A percentile compares a stretch with the other conserved stretches of the same genome.
Evolutionary conservation across 2,113 vertebrate species (phyloP).

Genomic region (Oryzias melastigma): DNA sequence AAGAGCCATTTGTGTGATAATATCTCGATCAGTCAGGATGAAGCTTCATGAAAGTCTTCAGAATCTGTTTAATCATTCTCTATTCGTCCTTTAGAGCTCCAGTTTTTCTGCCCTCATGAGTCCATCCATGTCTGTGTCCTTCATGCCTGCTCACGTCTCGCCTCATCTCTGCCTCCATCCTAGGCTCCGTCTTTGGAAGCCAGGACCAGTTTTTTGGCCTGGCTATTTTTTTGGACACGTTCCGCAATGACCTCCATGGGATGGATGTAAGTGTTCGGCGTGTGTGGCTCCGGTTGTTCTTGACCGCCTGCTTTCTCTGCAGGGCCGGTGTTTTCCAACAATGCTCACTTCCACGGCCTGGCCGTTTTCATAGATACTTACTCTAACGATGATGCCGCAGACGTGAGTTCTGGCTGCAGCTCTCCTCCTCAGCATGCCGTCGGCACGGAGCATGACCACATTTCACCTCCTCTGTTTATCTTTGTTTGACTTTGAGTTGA

Average conservation of each 20-base stretch:
- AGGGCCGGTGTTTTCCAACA: constrained; percentile 96
- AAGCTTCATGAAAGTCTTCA: not conserved
- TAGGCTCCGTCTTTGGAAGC: constrained; percentile 81
- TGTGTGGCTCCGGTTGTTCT: not conserved
- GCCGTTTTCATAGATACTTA: constrained; percentile 96
- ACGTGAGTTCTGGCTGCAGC: constrained; percentile 80
- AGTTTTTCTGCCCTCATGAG: not conserved
- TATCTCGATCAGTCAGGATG: no score
- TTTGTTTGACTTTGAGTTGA: no score
- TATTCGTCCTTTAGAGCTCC: no score
- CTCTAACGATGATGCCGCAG: constrained; percentile 90
- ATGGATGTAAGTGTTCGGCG: constrained; percentile 78
- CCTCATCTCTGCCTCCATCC: constrained; percentile 72
- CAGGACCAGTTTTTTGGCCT: constrained; percentile 79
- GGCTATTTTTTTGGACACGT: constrained; percentile 82
- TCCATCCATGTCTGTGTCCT: not conserved
- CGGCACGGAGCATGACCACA: constrained; percentile 13
- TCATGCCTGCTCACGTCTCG: constrained; percentile 45
- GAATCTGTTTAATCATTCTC: no score
- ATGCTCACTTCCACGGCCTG: constrained; percentile 91
- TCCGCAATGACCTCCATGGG: constrained; percentile 82
- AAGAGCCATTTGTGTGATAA: no score
- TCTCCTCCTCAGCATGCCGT: constrained; percentile 35
- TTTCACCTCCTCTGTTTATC: not conserved
- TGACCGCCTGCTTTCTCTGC: constrained; percentile 64